Evolutionary conservation across 2,113 vertebrate species (phyloP), one percentile per base, ranked within the genome.

Genomic region (Copsychus sechellarum): DNA sequence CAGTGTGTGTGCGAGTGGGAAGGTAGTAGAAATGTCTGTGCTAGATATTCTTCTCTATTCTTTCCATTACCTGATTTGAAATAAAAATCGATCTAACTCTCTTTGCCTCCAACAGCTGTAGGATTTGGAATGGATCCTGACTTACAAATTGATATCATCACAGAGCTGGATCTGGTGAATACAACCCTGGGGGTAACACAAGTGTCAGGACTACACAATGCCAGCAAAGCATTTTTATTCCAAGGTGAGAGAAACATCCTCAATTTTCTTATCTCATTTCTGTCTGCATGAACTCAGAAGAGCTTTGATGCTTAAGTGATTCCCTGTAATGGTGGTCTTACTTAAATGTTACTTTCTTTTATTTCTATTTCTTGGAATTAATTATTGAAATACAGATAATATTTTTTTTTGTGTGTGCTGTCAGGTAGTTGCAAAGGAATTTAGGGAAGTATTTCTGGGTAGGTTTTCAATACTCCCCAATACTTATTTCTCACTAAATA

Each of bases 221-320:
- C 97, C 98, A 99, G 98, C 98, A 99, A 98, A 98, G 99, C 99
- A 6, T 99, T 99, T 97, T 92, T 99, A 53, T 99, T 99, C 87
- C 98, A 99, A 99, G 99, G 99, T 99, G 98, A 98, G 84, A 65
- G 57, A 33, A 34, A 20, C 25, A 31, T 57, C 10, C 23, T 93
- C 31, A 40, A 6, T 83, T 82, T 64, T 79, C 29, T 74, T 47
- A 14, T 24, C 43, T 76, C 1, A 1, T 5, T 61, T 80, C 13
- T 74, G 12, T 40, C 47, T 86, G 31, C 19, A 2, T 83, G 66
- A 70, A 19, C 60, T 85, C 25, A 1, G 54, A 56, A 51, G 31
- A 76, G 13, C 45, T 77, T 80, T 72, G 77, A 36, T 94, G 77
- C 57, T 31, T 40, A 33, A 22, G 19, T 7, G 23, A 36, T 66